Evolutionary conservation across 2,113 vertebrate genomes (phyloP), one percentile per base, ranked within the genome.

Genomic region (Thunnus thynnus): DNA sequence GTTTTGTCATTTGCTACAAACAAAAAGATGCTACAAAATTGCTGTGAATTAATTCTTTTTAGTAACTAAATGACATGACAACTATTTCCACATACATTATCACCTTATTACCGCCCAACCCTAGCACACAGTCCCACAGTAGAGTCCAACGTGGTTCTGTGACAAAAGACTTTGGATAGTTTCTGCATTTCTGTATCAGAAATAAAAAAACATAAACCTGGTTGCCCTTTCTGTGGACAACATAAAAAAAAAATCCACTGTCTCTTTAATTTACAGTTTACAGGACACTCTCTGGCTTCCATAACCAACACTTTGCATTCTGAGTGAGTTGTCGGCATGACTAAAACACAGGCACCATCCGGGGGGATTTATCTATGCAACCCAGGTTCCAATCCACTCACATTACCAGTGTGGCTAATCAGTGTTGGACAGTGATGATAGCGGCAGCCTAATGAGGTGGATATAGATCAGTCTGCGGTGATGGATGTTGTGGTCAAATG

Each of bases 401-500:
- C 64, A 64, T 84, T 83, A 85, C 81, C 82, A 60, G 8, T 67
- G 74, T 78, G 70, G 63, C 89, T 90, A 85, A 91, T 92, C 83
- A 74, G 61, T 68, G 73, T 84, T 87, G 86, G 80, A 73, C 61
- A 12, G 69, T 58, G 88, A 72, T 88, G 86, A 85, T 87, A 82
- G 88, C 54, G 6, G 72, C 77, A 17, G 78, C 50, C 85, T 90
- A 92, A 90, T 92, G 62, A 73, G 36, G 74, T 80, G 78, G 81
- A 81, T 88, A 83, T 83, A 90, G 89, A 89, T 91, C 85, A 86
- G 78, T 57, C 71, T 14, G 67, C 10, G 41, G 77, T 89, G 92
- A 93, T 91, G 81, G 87, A 93, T 91, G 91, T 56, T 72, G 58
- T 82, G 84, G 82, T 85, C 80, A 76, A 87, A 69, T 85, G 83